Evolutionary conservation across 2,113 vertebrate species (phyloP).

Genomic region (Trematocara marginatum): DNA sequence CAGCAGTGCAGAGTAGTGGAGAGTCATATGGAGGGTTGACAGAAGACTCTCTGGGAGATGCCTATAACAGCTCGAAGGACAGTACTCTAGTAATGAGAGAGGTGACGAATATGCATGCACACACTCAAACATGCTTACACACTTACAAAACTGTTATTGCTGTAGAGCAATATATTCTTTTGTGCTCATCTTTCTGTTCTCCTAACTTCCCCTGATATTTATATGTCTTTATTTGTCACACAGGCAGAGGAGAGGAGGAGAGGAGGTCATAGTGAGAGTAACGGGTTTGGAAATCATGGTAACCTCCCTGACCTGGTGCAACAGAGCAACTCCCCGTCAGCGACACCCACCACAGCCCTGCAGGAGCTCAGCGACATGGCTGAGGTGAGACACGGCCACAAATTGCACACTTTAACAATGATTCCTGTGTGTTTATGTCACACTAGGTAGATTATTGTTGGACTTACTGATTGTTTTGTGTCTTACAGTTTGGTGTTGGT

Average conservation of each 20-base stretch:
- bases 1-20: conserved; percentile 77
- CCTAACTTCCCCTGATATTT: background rate
- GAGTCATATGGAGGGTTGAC: conserved; percentile 83
- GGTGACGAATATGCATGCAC: conserved; percentile 65
- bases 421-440: background rate
- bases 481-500: conserved; percentile 83
- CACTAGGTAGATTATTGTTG: background rate
- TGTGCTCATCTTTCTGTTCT: background rate
- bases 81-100: conserved; percentile 89
- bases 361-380: conserved; percentile 86
- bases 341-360: conserved; percentile 83
- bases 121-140: background rate
- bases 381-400: conserved; percentile 73
- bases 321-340: conserved; percentile 89
- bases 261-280: conserved; percentile 86
- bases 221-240: conserved; percentile 42
- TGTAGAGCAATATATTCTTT: background rate
- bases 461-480: background rate
- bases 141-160: background rate
- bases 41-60: conserved; percentile 79
- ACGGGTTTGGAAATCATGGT: conserved; percentile 90
- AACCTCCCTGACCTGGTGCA: conserved; percentile 96
- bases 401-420: background rate
- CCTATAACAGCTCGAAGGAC: conserved; percentile 88
- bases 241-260: conserved; percentile 85